Base-by-base conservation (phyloP, 2,797 vertebrate genomes). In the Valencia hispanica region DNA sequence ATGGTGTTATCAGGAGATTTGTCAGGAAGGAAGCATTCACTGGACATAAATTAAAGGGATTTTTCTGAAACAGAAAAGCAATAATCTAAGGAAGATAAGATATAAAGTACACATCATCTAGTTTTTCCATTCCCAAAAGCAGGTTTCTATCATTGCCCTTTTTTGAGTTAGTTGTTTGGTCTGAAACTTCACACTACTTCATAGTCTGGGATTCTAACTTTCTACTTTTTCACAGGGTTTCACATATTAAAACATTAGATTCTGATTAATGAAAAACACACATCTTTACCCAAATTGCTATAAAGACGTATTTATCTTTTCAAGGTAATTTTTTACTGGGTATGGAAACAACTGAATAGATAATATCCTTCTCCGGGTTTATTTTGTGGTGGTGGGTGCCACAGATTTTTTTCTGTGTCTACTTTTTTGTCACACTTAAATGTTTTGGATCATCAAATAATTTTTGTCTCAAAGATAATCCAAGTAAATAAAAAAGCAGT, bases 1-100 rank as follows among this genome's bases (percentile, higher is more conserved):
- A 78, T 81, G 78, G 70, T 80, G 84, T 89, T 88, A 85, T 83
- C 79, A 88, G 84, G 84, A 85, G 75, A 88, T 90, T 84, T 84
- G 81, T 57, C 18, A 78, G 66, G 83, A 79, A 73, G 63, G 47
- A 68, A 73, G 74, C 61, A 57, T 17, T 84, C 90, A 85, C 84
- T 71, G 20, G 63, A 81, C 87, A 79, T 57, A 84, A 76, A 68
- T 87, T 88, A 86, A 89, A 89, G 75, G 84, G 76, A 82, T 86
- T 78, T 72, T 34, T 75, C 81, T 80, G 66, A 82, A 81, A 81
- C 81, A 80, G 86, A 77, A 71, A 79, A 81, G 81, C 81, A 68
- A 53, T 73, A 73, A 63, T 36, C 59, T 36, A n/a, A 41, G n/a
- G 6, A 66, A 43, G 63, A 74, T 55, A 79, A 68, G 27, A 83